Evolutionary conservation across 2,888 invertebrate genomes (phyloP).

Genomic region (Parnassius glacialis): DNA sequence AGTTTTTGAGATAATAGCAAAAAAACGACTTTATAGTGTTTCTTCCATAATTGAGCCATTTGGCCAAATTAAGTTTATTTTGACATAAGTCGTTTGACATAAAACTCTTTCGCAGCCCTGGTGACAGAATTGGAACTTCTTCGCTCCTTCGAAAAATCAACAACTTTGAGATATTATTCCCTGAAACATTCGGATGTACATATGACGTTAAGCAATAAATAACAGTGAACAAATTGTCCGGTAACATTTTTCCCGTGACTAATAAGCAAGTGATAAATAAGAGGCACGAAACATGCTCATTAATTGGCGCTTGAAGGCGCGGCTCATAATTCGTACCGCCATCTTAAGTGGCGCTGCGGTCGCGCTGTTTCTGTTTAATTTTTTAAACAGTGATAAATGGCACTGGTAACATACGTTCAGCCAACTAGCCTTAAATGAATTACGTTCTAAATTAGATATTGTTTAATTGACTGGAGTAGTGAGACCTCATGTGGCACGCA

Average conservation of each 20-base stretch:
- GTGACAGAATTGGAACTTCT: no score
- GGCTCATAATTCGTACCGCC: conserved; percentile 63
- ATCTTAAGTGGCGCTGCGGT: conserved; percentile 54
- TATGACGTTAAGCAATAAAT: conserved; percentile 34
- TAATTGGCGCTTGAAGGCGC: conserved; percentile 56
- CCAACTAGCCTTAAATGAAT: conserved; percentile 30
- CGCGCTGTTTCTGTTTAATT: conserved; percentile 40
- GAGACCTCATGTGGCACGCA: conserved; percentile 16
- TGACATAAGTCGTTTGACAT: no score
- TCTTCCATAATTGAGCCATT: no score
- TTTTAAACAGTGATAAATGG: conserved; percentile 48
- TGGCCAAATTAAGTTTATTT: no score
- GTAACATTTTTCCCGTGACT: conserved; percentile 44
- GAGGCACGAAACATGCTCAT: conserved; percentile 70
- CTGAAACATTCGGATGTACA: background rate
- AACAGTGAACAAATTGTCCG: conserved; percentile 42
- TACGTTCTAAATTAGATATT: conserved; percentile 26
- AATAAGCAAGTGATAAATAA: conserved; percentile 65
- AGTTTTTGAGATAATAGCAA: no score
- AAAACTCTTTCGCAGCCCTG: no score
- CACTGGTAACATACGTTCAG: conserved; percentile 34
- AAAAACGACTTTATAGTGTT: no score
- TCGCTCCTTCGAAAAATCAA: no score
- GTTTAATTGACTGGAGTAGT: conserved; percentile 8
- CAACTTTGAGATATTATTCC: background rate